Evolutionary conservation across 2,888 invertebrate genomes (phyloP), one percentile per base, ranked within the genome.

Genomic region (Pantelozetes paolii): DNA sequence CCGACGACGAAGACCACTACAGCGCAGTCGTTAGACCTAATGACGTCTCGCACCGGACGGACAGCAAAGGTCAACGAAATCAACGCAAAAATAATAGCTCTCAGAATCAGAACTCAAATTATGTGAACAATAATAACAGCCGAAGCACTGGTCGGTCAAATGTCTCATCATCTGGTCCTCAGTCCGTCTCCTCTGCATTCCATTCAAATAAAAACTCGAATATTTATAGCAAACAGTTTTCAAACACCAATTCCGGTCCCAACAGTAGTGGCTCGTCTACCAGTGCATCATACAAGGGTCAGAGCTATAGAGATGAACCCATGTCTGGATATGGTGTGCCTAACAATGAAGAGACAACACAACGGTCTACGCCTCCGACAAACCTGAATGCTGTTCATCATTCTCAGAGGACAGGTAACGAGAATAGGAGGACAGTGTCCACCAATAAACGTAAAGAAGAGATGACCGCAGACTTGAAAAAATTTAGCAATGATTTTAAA

Each of bases 401-500:
- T n/a, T 23, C 54, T 15, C 62, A 62, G 9, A 62, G 62, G 13
- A 30, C 18, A 18, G 28, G 9, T 62, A 62, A 62, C 20, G 62
- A 62, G 9, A 62, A 62, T 62, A 5, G 62, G 26, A 5, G 62
- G 32, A 18, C 18, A 9, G 2, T 54, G 36, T 32, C n/a, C 1
- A 2, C 32, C 9, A 40, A 62, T 70, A 28, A 26, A 77, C 77
- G 74, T n/a, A 74, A 78, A 54, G 79, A 78, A 13, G 79, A 80
- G 50, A 76, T 79, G 74, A 77, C 77, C 28, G 77, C 77, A 40
- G 90, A 91, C 75, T 82, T 92, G 73, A 88, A 90, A 77, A 89
- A 90, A 80, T 93, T 93, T 82, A 87, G 89, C 0, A 86, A 89
- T 79, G 91, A 92, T 78, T 92, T 92, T 83, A 90, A 91, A 83